A percentile compares a stretch with the other conserved stretches of the same genome.
Evolutionary conservation across 2,888 invertebrate genomes (phyloP).

Genomic region (Diaphora mendica): DNA sequence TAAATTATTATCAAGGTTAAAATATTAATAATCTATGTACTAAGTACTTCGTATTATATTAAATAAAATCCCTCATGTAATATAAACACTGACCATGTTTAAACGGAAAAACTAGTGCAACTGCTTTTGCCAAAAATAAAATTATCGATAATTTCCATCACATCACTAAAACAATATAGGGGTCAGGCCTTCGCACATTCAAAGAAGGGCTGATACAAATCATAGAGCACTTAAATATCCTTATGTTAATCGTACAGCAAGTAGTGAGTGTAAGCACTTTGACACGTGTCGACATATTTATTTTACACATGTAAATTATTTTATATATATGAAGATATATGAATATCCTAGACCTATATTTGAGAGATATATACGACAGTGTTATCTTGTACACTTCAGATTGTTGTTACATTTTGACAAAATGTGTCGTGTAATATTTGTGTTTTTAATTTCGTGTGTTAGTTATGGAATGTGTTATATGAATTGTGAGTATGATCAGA

Average conservation of each 20-base stretch:
- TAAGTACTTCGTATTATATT: neutral
- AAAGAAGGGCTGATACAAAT: slow-evolving; percentile 80
- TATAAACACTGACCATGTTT: neutral
- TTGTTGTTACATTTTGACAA: slow-evolving; percentile 59
- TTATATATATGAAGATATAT: slow-evolving; percentile 43
- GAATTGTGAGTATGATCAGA: slow-evolving; percentile 71
- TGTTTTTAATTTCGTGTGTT: slow-evolving; percentile 52
- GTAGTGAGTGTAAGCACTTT: slow-evolving; percentile 71
- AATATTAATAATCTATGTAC: neutral
- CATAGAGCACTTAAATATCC: slow-evolving; percentile 81
- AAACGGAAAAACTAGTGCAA: neutral
- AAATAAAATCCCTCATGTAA: neutral
- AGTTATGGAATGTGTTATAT: slow-evolving; percentile 71
- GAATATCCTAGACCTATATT: slow-evolving; percentile 66
- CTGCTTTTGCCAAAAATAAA: neutral
- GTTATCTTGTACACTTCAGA: slow-evolving; percentile 42
- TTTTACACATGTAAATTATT: slow-evolving; percentile 30
- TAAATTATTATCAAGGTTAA: neutral
- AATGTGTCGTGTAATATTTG: slow-evolving; percentile 69
- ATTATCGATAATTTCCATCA: slow-evolving; percentile 25
- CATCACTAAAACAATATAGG: slow-evolving; percentile 75
- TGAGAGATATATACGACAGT: slow-evolving; percentile 54
- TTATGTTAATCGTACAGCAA: slow-evolving; percentile 71
- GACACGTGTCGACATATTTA: slow-evolving; percentile 54
- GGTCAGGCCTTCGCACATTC: slow-evolving; percentile 80